phyloP scores from a whole-genome alignment of 2,113 vertebrate species.

The Neomonachus schauinslandi region DNA sequence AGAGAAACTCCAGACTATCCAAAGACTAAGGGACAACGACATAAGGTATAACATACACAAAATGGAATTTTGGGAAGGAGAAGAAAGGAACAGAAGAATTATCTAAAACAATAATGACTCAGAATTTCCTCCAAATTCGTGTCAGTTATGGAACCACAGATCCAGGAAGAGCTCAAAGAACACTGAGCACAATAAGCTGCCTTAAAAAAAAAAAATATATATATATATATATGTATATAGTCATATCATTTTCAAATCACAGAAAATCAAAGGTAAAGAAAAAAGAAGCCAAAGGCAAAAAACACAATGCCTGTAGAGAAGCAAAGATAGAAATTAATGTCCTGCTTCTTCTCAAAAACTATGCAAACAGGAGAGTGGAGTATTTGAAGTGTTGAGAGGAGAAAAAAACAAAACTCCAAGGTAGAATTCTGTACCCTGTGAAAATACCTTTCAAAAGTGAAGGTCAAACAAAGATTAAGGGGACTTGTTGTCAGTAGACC shows the following conservation, averaged over 20 bases:
- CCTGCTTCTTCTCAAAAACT: background rate
- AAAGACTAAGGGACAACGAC: background rate
- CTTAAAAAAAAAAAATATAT: no score
- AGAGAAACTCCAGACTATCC: background rate
- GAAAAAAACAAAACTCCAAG: background rate
- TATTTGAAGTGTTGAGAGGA: background rate
- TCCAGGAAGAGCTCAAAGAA: background rate
- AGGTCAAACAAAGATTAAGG: background rate
- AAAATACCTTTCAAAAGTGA: background rate
- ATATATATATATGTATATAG: no score
- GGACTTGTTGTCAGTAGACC: background rate
- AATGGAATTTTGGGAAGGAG: background rate
- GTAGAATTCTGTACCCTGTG: background rate
- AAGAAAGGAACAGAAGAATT: background rate
- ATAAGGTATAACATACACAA: no score
- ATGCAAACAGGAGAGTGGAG: background rate
- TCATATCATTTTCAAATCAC: background rate
- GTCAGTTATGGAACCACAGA: background rate
- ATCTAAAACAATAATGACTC: background rate
- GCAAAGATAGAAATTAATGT: background rate
- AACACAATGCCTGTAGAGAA: background rate
- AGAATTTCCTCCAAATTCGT: background rate
- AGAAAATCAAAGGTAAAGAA: background rate
- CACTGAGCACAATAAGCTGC: background rate
- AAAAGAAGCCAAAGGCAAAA: background rate